Evolutionary conservation across 2,888 invertebrate species (phyloP), one percentile per base, ranked within the genome.

Genomic region (Cosmopolites sordidus): DNA sequence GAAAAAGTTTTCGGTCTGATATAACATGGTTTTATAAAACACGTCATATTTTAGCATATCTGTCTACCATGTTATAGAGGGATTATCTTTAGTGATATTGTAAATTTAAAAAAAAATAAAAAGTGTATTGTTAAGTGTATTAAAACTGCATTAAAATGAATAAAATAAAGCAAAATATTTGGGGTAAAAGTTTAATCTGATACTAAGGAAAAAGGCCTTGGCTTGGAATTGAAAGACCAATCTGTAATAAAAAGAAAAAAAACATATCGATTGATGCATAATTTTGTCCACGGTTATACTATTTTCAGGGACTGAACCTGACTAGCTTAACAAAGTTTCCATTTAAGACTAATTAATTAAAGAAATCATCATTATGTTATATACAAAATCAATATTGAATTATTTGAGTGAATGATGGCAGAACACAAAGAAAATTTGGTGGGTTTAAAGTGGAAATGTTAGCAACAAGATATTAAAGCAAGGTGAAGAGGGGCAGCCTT

Each of bases 181-280:
- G 16, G 38, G 40, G 48, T 50, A 50, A 48, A 9, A 33, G 43
- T 76, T 74, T 51, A 76, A 71, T 77, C 74, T 68, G 75, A 67
- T 65, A 76, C 74, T 66, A 79, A 73, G 76, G 79, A 80, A 70
- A 80, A 81, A 54, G 80, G 81, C 72, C 79, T 73, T 63, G 79
- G 81, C 73, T 78, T 78, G 64, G 78, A 74, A 75, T 80, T 81
- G 76, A 79, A 81, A 72, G 78, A 76, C 71, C 73, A 73, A 74
- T 79, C 80, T 81, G 81, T 76, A 81, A 79, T 59, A 59, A 57
- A 62, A 43, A 48, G 22, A 22, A 22, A 22, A 3, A 22, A 22
- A 22, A 22, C 22, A 22, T 22, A 43, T 40, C 17, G 40, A 38
- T 40, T 11, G 15, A 6, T 4, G 11, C n/a, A 4, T 33, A 37